Evolutionary conservation across 2,113 vertebrate species (phyloP).

Genomic region (Anoplopoma fimbria): DNA sequence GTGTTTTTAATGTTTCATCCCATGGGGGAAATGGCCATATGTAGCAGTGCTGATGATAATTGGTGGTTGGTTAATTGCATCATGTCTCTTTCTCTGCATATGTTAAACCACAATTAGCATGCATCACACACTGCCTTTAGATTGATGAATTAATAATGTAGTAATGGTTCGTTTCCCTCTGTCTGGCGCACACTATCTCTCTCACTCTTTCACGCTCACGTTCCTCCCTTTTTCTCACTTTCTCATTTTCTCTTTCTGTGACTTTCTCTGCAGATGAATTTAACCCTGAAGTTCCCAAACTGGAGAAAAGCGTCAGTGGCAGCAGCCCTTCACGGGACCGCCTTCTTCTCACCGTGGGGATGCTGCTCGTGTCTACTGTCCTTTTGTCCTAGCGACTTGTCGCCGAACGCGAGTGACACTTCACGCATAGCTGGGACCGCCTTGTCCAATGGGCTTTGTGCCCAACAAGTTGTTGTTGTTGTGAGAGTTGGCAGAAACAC

Average conservation of each 20-base stretch:
- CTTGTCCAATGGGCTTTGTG: conserved; percentile 70
- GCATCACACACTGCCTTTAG: conserved; percentile 47
- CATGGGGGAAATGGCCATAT: conserved; percentile 60
- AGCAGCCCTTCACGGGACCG: conserved; percentile 94
- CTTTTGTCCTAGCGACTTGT: conserved; percentile 90
- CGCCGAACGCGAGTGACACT: conserved; percentile 14
- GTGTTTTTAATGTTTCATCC: conserved; percentile 61
- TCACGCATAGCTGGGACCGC: conserved; percentile 57
- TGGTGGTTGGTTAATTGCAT: conserved; percentile 72
- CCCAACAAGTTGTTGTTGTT: conserved; percentile 43
- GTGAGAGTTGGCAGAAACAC: conserved; percentile 36
- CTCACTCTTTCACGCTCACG: neutral
- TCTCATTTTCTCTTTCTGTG: conserved; percentile 3
- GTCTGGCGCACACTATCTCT: conserved; percentile 8
- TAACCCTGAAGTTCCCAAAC: conserved; percentile 93
- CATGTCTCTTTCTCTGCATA: conserved; percentile 58
- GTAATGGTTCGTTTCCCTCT: conserved; percentile 63
- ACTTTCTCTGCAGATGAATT: conserved; percentile 87
- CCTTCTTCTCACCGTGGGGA: conserved; percentile 90
- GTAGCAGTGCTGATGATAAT: conserved; percentile 70
- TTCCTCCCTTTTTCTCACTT: conserved; percentile 28
- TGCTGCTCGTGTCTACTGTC: conserved; percentile 86
- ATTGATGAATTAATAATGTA: conserved; percentile 72
- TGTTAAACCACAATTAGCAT: conserved; percentile 61
- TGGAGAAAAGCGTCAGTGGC: conserved; percentile 97